Base-by-base conservation (phyloP, 2,113 vertebrate genomes). In the Atlantisia rogersi region DNA sequence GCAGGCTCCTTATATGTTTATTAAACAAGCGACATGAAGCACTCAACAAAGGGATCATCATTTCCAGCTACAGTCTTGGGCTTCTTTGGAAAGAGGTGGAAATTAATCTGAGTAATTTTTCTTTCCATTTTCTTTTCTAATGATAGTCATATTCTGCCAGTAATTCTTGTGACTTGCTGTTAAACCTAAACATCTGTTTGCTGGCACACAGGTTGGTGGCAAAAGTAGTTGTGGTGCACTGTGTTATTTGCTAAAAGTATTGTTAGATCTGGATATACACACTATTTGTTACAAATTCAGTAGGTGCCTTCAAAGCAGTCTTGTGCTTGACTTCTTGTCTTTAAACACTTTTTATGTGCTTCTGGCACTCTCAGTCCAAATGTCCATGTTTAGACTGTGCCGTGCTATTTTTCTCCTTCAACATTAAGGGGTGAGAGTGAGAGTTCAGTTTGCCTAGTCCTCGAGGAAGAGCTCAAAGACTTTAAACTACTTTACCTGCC, bases 1-100 rank as follows among this genome's bases (percentile, higher is more conserved):
- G 63, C 88, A 90, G 59, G 16, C 42, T 97, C 35, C 67, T 77
- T 91, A 28, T 19, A 10, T 89, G 87, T 94, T 96, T 97, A 82
- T 92, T 95, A 95, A 97, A 82, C 44, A 97, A 88, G 46, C 60
- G 79, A 90, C 56, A 79, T 52, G 40, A 63, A 91, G 58, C 35
- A 82, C 32, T 83, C 28, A 11, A 95, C 53, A 95, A 94, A 88
- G 18, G 18, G 39, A 64, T 62, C 17, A 3, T 70, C 35, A 60
- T 92, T 67, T 70, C 65, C 67, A 77, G 69, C 12, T 67, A 24
- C 25, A 24, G 65, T 89, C 32, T 53, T 65, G 18, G 14, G 18
- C 74, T 80, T 96, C 83, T 94, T 65, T 84, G 69, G 44, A 89
- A 44, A 62, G 40, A 48, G 22, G 13, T 46, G 60, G 17, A 73